Evolutionary conservation across 1,140 invertebrate species (phyloP), one percentile per base, ranked within the genome.

Genomic region (Heliconius congener): DNA sequence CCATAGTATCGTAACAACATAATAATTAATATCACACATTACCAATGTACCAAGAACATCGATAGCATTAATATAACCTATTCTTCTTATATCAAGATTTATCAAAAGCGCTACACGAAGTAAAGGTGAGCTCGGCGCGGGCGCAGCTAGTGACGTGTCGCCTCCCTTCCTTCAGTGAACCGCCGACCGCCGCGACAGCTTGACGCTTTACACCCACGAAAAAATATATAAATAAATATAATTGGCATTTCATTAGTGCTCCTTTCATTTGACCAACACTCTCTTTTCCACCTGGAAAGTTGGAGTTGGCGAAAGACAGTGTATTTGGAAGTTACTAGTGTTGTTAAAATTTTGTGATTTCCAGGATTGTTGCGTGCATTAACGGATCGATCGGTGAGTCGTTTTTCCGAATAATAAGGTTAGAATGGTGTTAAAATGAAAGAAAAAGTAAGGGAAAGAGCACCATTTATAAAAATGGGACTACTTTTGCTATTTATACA

Each of bases 61-160:
- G 52, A n/a, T n/a, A n/a, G 1, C 1, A 23, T 23, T 23, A 23
- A 57, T 9, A 57, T 57, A 57, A 11, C 52, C 16, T 57, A 72
- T 37, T 42, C 71, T 9, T 73, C 2, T 83, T 85, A 78, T 81
- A 90, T 87, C 86, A 93, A 90, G 83, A 83, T 37, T 42, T 19
- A 55, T 83, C 86, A 66, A 30, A 30, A 66, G 76, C 70, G 73
- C 70, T 87, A 87, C n/a, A 87, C 66, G 78, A 89, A 87, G 90
- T 90, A 92, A 92, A 94, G 91, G 91, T 92, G 87, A 91, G 88
- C 84, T 86, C 84, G 81, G 89, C 91, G 88, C 90, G 88, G 86
- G 91, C 93, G 91, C 90, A 91, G 82, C 86, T 82, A 82, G 88
- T 93, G 91, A 92, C 91, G 91, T 93, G 90, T 92, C 88, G 88